Conservation (phyloP, 2,888 invertebrate species). For the Latrodectus hesperus region DNA sequence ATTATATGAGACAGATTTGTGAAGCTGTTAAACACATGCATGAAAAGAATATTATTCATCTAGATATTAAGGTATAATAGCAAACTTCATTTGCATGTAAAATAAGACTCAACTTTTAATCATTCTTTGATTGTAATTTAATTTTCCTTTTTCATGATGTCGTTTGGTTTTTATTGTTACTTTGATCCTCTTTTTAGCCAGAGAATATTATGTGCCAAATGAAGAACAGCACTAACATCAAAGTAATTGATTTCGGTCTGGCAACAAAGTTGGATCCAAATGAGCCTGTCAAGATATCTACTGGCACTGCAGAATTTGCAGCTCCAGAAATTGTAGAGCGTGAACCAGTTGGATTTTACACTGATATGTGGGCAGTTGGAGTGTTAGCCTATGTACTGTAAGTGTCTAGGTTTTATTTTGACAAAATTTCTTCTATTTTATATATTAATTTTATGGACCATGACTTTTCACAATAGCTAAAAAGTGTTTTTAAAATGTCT, state of each 20-base stretch:
- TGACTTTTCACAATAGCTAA: no score
- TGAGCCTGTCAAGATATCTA: constrained; percentile 98
- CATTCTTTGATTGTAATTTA: background rate
- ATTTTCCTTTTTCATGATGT: background rate
- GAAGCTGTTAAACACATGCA: constrained; percentile 99
- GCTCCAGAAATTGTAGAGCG: constrained; percentile 99
- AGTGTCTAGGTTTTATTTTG: constrained; percentile 77
- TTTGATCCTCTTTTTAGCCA: constrained; percentile 81
- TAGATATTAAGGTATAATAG: constrained; percentile 80
- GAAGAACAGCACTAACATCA: constrained; percentile 93
- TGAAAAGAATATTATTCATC: constrained; percentile 98
- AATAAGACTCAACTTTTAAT: no score
- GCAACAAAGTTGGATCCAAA: constrained; percentile 98
- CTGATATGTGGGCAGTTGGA: constrained; percentile 99
- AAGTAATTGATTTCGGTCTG: constrained; percentile 99
- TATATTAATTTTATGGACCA: background rate
- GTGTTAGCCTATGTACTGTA: constrained; percentile 98
- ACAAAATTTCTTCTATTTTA: background rate
- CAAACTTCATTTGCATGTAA: background rate
- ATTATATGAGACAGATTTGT: constrained; percentile 99
- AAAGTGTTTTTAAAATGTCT: no score
- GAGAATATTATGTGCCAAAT: constrained; percentile 99
- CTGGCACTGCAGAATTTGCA: constrained; percentile 99
- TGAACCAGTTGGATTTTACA: constrained; percentile 99
- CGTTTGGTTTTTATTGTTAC: no score